Evolutionary conservation across 30 jellyfish, hydroid and myxozoan genomes (phyloP), one percentile per base, ranked within the genome.

Genomic region (Hydractinia echinata): DNA sequence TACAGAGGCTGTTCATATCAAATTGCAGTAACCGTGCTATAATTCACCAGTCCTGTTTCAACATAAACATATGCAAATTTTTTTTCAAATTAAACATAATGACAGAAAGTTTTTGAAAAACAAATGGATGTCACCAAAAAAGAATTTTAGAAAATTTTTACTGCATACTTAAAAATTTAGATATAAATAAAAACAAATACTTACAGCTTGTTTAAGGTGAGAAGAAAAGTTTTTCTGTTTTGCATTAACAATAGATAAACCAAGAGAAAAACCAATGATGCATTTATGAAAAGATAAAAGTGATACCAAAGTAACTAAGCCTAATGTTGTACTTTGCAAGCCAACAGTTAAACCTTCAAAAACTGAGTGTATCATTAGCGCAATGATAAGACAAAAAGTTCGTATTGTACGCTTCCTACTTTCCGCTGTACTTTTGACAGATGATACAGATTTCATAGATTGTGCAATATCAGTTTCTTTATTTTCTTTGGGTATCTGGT

Each of bases 321-420:
- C 78, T 8, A 19, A 21, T 14, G 61, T 82, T 53, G 72, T 30
- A 19, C 30, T 53, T 58, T 83, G 91, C 66, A 83, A 56, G 18
- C 91, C 91, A 53, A 83, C 73, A 10, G 78, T 77, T 53, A 83
- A 67, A 44, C 91, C 91, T 83, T 83, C 91, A 5, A 83, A 74
- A 19, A 83, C 54, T 5, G 91, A 83, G 49, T 83, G 91, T 16
- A 83, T 67, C 55, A 67, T 49, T 44, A 83, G 55, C 5, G 91
- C 91, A 7, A 83, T 20, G 53, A 83, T 82, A 20, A 83, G 19
- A 39, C 86, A 73, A 39, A 83, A 60, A 10, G 89, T 49, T 48
- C 91, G 77, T 10, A 83, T 14, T n/a, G 61, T 83, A 10, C 53
- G 81, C n/a, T 20, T 71, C 5, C 61, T 71, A 60, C 14, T 71